Base-by-base conservation (phyloP, 2,113 vertebrate genomes). In the Muntiacus muntjak region DNA sequence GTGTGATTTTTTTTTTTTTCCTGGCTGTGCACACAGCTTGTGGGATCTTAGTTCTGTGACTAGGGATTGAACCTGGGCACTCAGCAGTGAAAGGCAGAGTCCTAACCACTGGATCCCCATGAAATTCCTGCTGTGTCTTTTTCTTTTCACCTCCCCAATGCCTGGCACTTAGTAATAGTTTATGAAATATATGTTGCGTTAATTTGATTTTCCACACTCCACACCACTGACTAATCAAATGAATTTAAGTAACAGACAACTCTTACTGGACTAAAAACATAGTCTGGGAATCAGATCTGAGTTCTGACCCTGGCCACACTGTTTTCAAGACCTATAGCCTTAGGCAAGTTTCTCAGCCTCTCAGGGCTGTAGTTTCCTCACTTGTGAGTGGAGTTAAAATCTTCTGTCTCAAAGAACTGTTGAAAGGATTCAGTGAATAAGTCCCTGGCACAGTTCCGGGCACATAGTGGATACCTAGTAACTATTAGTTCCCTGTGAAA, bases 321-420 rank as follows among this genome's bases (percentile, higher is more conserved):
- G 0, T 79, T 93, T 81, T 87, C 55, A 52, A 71, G 43, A 25
- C 60, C 36, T 87, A 16, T 25, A 33, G 36, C 6, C 83, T 94
- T 97, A 57, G 43, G 86, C 47, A 60, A 97, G 74, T 95, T 55
- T 71, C 47, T 91, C 54, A 85, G 55, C 88, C 19, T 86, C 79
- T 95, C 62, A 55, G 71, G 87, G 23, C 19, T 76, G 60, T 90
- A 58, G 25, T 96, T 89, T 94, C 40, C 50, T 94, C 40, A 5
- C 83, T 33, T 94, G 26, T 87, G 82, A 54, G 23, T 83, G 50
- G 21, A 87, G 74, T 47, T 87, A 50, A 96, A 89, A 33, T 52
- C 17, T n/a, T 50, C 62, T 26, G 60, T 43, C 30, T 87, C 23
- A 21, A 50, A 85, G 36, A n/a, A 15, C 21, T 79, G 55, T 36